Percentiles rank a stretch among this genome's conserved stretches.
Conservation (phyloP, 2,797 vertebrate species). For the Kryptopterus vitreolus region DNA sequence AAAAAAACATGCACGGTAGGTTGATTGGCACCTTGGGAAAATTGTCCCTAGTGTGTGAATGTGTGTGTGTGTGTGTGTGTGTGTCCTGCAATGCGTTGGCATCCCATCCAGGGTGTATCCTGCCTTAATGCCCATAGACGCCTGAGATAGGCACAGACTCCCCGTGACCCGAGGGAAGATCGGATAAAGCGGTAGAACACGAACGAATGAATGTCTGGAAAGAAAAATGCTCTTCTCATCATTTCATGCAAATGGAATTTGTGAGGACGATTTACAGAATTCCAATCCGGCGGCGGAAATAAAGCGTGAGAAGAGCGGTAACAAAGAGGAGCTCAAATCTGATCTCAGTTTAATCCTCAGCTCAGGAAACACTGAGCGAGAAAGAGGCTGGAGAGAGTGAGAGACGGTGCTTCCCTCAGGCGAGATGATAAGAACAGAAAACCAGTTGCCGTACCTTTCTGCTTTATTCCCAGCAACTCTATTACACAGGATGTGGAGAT, state of each 20-base stretch:
- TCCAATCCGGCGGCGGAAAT: slow-evolving; percentile 46
- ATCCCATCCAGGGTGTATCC: too few species aligned
- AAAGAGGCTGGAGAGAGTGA: neutral
- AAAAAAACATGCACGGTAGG: too few species aligned
- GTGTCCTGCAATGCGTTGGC: too few species aligned
- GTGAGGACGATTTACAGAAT: slow-evolving; percentile 56
- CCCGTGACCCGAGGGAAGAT: too few species aligned
- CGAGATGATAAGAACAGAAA: slow-evolving; percentile 61
- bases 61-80: too few species aligned
- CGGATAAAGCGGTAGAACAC: too few species aligned
- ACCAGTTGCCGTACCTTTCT: slow-evolving; percentile 53
- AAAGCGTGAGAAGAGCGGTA: slow-evolving; percentile 58
- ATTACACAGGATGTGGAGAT: slow-evolving; percentile 37
- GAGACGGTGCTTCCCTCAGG: slow-evolving; percentile 57
- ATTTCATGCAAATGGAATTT: slow-evolving; percentile 63
- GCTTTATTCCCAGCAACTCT: slow-evolving; percentile 52
- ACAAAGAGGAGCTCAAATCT: slow-evolving; percentile 57
- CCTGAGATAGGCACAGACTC: too few species aligned
- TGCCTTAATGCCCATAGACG: too few species aligned
- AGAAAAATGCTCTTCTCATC: slow-evolving; percentile 53
- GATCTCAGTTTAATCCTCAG: slow-evolving; percentile 63
- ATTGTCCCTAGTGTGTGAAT: too few species aligned
- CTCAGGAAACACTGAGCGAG: slow-evolving; percentile 49
- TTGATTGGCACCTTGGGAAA: too few species aligned
- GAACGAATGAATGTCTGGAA: too few species aligned